phyloP scores from a whole-genome alignment of 2,113 vertebrate species.

The Percopsis transmontana region DNA sequence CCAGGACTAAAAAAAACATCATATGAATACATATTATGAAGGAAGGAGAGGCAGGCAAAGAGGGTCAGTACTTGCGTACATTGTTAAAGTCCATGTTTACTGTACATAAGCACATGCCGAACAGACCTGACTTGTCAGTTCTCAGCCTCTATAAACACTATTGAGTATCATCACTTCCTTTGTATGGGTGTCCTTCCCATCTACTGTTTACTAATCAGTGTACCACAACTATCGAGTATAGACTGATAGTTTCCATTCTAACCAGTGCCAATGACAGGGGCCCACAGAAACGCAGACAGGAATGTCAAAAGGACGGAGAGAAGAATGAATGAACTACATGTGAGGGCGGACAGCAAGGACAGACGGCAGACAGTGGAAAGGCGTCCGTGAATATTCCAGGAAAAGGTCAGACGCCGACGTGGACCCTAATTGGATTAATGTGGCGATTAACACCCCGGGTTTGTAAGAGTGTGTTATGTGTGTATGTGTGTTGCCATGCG shows the following conservation, averaged over 20 bases:
- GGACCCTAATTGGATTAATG: conserved; percentile 69
- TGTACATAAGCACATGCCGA: background rate
- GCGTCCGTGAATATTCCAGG: conserved; percentile 21
- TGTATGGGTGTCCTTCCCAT: conserved; percentile 32
- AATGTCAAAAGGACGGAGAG: conserved; percentile 2
- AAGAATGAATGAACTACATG: conserved; percentile 43
- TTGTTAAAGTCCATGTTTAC: background rate
- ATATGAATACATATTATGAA: conserved; percentile 14
- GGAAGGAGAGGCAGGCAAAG: background rate
- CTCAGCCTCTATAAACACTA: conserved; percentile 7
- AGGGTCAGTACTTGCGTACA: no score
- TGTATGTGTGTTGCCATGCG: conserved; percentile 4
- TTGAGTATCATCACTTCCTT: conserved; percentile 53
- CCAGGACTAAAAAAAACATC: no score
- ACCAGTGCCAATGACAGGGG: background rate
- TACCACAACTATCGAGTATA: conserved; percentile 5
- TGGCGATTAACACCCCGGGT: conserved; percentile 48
- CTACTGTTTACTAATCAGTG: conserved; percentile 39
- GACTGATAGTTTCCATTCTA: background rate
- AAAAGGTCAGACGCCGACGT: conserved; percentile 61
- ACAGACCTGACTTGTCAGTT: background rate
- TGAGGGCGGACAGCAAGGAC: background rate
- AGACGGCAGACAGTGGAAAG: conserved; percentile 33
- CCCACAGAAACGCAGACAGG: background rate
- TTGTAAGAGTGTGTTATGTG: conserved; percentile 25